phyloP scores from a whole-genome alignment of 2,113 vertebrate genomes.

The Pelecanoides urinatrix region DNA sequence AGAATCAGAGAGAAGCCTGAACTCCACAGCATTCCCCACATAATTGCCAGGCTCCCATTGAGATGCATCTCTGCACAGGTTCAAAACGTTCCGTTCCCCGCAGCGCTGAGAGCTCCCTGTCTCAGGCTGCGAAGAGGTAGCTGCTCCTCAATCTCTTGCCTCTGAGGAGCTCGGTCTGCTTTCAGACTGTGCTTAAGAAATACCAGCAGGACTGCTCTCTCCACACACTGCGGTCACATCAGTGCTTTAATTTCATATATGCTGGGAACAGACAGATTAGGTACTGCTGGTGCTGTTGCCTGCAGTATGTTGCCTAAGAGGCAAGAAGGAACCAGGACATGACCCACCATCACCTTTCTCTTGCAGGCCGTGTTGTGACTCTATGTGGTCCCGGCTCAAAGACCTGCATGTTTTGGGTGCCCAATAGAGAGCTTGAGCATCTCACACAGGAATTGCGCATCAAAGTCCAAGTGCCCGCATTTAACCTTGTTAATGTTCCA shows the following conservation, averaged over 20 bases:
- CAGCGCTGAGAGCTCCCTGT: fast-evolving
- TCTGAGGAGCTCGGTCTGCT: background rate
- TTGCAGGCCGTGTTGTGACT: background rate
- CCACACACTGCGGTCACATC: fast-evolving
- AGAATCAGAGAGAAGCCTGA: background rate
- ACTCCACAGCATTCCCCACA: background rate
- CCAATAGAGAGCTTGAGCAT: background rate
- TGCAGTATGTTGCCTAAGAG: background rate
- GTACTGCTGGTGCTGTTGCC: background rate
- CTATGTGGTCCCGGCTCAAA: background rate
- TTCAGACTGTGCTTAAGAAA: background rate
- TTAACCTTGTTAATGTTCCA: background rate
- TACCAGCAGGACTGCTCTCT: background rate
- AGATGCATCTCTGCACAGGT: background rate
- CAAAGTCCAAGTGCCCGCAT: background rate
- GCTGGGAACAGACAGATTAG: background rate
- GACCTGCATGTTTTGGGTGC: background rate
- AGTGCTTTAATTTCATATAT: background rate
- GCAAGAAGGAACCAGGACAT: background rate
- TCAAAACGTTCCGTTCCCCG: background rate
- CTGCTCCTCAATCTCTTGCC: background rate
- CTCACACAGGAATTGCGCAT: background rate
- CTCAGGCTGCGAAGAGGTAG: background rate
- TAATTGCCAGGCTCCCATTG: background rate
- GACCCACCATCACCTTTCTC: background rate